Base-by-base conservation (phyloP, 2,888 invertebrate species). In the Drosophila crucigera region DNA sequence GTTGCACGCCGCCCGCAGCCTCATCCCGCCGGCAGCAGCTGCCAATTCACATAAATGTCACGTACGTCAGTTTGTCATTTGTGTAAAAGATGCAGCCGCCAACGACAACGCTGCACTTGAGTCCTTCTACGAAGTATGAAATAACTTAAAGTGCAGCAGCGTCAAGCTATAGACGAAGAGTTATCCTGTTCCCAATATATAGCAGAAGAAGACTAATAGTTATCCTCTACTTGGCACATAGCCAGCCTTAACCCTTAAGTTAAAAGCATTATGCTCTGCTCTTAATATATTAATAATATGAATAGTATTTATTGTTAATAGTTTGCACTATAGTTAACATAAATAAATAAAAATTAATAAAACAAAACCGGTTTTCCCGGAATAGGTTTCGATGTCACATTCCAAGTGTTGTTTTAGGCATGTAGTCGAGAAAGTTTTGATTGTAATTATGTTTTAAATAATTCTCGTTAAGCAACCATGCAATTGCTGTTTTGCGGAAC, bases 21-120 rank as follows among this genome's bases (percentile, higher is more conserved):
- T 9, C 31, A 30, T 47, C 25, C 56, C 60, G 49, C 68, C 39
- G 73, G 66, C 85, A 88, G 76, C 80, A 76, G 78, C 87, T 86
- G 87, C 84, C 91, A 86, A 81, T 92, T 93, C 92, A 89, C 90
- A 92, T 92, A 92, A 93, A 92, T 92, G 93, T 92, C 92, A 92
- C 92, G 92, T 92, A 92, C 92, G 89, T 91, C 90, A 89, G 89
- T 91, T 91, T 87, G 87, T 91, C 83, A 83, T 90, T 83, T 84
- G 89, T 80, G 88, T 77, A 88, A 88, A 82, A 85, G 83, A 83
- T 80, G 76, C 76, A 81, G 85, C 78, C 78, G 60, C 70, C 82
- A 60, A 64, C 64, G 72, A 53, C 58, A 39, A 31, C 68, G 68
- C 79, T 89, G 85, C 87, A 86, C 80, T 89, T 70, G 80, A 76